Base-by-base conservation (phyloP, 1,140 invertebrate species). In the Diplogasteroides magnus region DNA sequence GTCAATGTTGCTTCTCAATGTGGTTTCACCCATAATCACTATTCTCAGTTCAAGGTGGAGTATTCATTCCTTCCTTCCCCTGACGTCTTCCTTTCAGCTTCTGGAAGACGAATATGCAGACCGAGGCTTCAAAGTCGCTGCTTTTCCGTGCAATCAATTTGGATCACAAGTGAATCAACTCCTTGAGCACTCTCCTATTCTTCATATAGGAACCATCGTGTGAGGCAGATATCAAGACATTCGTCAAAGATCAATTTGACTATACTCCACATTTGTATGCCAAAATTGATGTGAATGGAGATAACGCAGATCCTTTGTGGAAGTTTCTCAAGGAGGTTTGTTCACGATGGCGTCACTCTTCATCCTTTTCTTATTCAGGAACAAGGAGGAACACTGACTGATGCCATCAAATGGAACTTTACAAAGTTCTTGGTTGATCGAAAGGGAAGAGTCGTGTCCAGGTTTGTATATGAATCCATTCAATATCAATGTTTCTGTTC, bases 391-490 rank as follows among this genome's bases (percentile, higher is more conserved):
- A 83, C 81, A 14, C 56, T 80, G 2, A 26, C 75, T 25, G 72
- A 76, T 72, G 71, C 74, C 28, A 80, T 78, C 75, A 96, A 97
- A 82, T 97, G 94, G 94, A 98, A 97, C 83, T 97, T 96, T 76
- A 91, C 91, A 2, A 97, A 97, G 82, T 98, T 97, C 83, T 86
- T 97, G 37, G 85, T 96, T 31, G 88, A 96, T 83, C 91, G 89
- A 81, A 85, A 94, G 61, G 94, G 94, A 2, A 84, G 90, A 59
- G 90, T 91, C 0, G 88, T 95, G 1, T 27, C 25, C 3, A 68
- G 67, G 67, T 68, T n/a, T n/a, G n/a, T n/a, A n/a, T n/a, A n/a
- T n/a, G n/a, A n/a, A n/a, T n/a, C n/a, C n/a, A n/a, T n/a, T n/a
- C n/a, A n/a, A n/a, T n/a, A n/a, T n/a, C n/a, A n/a, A n/a, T n/a